A percentile compares a stretch with the other conserved stretches of the same genome.
phyloP scores from a whole-genome alignment of 2,888 invertebrate species.

The Drymonia ruficornis region DNA sequence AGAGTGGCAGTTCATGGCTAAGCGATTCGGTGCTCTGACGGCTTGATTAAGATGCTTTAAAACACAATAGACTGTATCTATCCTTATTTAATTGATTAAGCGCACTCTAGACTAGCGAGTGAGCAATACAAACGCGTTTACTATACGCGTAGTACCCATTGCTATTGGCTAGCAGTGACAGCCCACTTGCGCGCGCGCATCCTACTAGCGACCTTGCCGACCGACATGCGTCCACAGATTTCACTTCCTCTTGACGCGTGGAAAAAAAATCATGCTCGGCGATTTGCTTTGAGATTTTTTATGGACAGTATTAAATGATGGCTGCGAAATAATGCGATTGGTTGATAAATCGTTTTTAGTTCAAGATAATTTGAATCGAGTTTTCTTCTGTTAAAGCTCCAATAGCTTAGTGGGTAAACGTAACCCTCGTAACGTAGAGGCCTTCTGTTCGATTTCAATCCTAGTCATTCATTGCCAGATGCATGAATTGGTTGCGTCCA shows the following conservation, averaged over 20 bases:
- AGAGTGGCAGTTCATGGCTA: no score
- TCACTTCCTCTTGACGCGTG: conserved; percentile 67
- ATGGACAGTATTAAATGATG: background rate
- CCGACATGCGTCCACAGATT: conserved; percentile 73
- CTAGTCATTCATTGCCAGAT: no score
- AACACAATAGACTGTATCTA: background rate
- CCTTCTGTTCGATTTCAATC: no score
- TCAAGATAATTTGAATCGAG: no score
- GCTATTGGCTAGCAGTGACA: conserved; percentile 44
- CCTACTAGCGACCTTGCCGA: conserved; percentile 81
- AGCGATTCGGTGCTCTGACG: no score
- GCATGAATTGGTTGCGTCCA: no score
- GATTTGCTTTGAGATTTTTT: conserved; percentile 36
- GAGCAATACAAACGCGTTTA: conserved; percentile 17
- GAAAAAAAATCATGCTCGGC: conserved; percentile 42
- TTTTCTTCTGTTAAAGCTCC: no score
- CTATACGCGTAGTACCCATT: background rate
- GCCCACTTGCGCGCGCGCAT: conserved; percentile 77
- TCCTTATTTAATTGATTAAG: background rate
- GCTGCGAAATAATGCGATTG: background rate
- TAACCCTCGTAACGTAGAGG: no score
- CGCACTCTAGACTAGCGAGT: conserved; percentile 36
- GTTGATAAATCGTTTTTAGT: background rate
- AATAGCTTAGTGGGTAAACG: no score
- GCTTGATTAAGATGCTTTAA: no score